Conservation (phyloP, 2,113 vertebrate genomes). For the Anarrhichthys ocellatus region DNA sequence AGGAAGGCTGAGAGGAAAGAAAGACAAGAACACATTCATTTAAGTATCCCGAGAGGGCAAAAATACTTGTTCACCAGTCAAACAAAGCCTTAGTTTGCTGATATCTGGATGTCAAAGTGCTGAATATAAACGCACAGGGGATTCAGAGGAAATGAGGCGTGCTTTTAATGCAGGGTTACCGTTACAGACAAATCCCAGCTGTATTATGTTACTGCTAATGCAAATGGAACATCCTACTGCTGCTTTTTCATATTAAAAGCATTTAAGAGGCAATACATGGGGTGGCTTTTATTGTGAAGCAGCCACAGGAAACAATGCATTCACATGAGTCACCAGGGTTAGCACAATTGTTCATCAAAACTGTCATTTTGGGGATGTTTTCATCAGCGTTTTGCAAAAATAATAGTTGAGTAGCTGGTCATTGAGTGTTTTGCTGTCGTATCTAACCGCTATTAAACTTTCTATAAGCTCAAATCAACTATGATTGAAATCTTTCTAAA, state of each 20-base stretch:
- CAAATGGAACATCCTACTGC: not conserved
- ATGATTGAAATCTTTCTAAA: not conserved
- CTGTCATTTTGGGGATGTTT: not conserved
- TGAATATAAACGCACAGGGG: not conserved
- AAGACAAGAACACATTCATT: not conserved
- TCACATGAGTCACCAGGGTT: not conserved
- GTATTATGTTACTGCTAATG: not conserved
- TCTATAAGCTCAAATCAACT: not conserved
- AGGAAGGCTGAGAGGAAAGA: constrained; percentile 1
- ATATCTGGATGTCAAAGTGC: not conserved
- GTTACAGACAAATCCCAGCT: not conserved
- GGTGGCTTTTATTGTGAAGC: constrained; percentile 14
- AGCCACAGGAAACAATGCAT: not conserved
- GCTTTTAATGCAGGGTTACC: not conserved
- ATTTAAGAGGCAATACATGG: not conserved
- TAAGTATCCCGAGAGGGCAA: not conserved
- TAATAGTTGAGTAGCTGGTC: not conserved
- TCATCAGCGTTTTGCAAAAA: not conserved
- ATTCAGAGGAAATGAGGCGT: not conserved
- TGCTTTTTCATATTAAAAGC: not conserved
- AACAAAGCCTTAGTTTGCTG: not conserved
- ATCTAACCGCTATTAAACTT: not conserved
- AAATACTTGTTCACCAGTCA: not conserved
- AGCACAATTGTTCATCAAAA: not conserved
- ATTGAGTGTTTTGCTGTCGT: not conserved